Conservation (phyloP, 2,888 invertebrate genomes). For the Lasioglossum calceatum region DNA sequence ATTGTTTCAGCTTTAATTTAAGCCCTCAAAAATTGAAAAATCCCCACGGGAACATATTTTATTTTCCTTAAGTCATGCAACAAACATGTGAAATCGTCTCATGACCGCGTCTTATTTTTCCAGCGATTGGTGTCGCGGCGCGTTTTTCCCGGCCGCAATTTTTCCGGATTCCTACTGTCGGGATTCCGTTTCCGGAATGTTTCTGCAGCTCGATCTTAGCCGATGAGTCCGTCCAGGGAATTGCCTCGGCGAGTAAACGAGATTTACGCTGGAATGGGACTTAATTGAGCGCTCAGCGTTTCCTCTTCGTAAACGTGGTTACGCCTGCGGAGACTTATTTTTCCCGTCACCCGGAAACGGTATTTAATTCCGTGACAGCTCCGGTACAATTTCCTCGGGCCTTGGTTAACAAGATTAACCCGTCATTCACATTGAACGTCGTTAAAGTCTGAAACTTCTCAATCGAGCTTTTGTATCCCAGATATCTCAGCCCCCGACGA, state of each 20-base stretch:
- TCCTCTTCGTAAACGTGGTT: slow-evolving; percentile 54
- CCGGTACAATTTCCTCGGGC: not conserved
- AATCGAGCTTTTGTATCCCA: not conserved
- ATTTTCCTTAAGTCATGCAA: not conserved
- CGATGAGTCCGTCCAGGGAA: slow-evolving; percentile 53
- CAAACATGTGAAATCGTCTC: not conserved
- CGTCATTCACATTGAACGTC: slow-evolving; percentile 5
- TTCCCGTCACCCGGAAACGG: slow-evolving; percentile 30
- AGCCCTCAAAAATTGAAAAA: no score
- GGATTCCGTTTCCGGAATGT: not conserved
- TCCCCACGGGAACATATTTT: no score
- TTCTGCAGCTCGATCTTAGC: slow-evolving; percentile 8
- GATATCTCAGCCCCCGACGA: not conserved
- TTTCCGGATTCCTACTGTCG: not conserved
- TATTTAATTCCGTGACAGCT: slow-evolving; percentile 42
- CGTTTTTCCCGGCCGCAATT: not conserved
- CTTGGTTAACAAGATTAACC: slow-evolving; percentile 26
- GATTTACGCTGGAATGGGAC: slow-evolving; percentile 53
- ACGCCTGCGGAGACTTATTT: slow-evolving; percentile 49
- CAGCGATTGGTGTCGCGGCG: not conserved
- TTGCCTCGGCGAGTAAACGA: slow-evolving; percentile 46
- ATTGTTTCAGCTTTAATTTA: no score
- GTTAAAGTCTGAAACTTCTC: not conserved
- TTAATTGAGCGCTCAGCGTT: slow-evolving; percentile 43
- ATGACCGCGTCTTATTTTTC: not conserved